A percentile compares a stretch with the other conserved stretches of the same genome.
phyloP scores from a whole-genome alignment of 2,113 vertebrate species.

The Myrmecophaga tridactyla region DNA sequence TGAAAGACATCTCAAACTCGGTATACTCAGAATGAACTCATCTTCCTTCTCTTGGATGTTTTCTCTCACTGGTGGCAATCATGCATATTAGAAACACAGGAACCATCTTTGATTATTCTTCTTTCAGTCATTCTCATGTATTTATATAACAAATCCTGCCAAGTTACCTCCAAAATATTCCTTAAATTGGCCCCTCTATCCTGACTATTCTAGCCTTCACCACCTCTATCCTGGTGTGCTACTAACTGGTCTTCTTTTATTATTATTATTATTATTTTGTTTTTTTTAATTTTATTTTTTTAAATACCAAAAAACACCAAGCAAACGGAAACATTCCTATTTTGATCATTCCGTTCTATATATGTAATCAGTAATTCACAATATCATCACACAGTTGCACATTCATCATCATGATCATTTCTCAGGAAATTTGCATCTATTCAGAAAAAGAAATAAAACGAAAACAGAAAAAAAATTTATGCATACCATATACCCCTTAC shows the following conservation, averaged over 20 bases:
- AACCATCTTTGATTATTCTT: background rate
- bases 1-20: background rate
- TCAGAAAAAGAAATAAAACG: no score
- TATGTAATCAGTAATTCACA: no score
- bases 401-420: no score
- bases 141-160: background rate
- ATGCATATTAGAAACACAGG: background rate
- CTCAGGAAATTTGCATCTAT: no score
- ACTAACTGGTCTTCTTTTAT: background rate
- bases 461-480: no score
- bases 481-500: no score
- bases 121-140: background rate
- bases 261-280: no score
- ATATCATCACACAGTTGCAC: no score
- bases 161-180: background rate
- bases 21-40: background rate
- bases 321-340: no score
- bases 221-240: background rate
- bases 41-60: background rate
- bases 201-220: background rate
- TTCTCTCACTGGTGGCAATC: background rate
- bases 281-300: no score
- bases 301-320: no score
- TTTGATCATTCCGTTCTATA: no score
- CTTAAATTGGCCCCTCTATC: background rate